Conservation (phyloP, 2,797 vertebrate species). For the Adrianichthys oophorus region DNA sequence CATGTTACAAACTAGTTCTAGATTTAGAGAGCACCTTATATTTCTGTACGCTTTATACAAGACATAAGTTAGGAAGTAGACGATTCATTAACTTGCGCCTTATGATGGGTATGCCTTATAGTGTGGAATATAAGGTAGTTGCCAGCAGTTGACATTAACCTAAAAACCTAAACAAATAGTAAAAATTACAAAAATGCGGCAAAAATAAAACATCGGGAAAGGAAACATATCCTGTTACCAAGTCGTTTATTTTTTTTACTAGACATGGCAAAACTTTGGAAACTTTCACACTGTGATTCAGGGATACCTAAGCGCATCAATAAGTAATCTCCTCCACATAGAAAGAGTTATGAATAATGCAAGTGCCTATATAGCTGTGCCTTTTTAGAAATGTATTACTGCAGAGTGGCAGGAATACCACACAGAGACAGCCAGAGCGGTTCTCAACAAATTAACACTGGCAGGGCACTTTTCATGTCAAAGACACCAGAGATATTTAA, state of each 20-base stretch:
- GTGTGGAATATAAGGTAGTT: too few relatives aligned
- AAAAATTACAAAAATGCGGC: too few relatives aligned
- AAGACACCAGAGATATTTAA: conserved; percentile 49
- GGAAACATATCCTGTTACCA: not conserved
- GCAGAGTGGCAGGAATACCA: conserved; percentile 29
- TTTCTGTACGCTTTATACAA: too few relatives aligned
- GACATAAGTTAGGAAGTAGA: too few relatives aligned
- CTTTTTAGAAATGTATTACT: conserved; percentile 45
- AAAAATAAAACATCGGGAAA: too few relatives aligned
- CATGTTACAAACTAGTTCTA: too few relatives aligned
- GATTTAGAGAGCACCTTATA: too few relatives aligned
- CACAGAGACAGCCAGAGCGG: conserved; percentile 30
- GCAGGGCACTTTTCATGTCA: conserved; percentile 46
- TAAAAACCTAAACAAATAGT: too few relatives aligned
- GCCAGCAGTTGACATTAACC: too few relatives aligned
- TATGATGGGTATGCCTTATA: too few relatives aligned
- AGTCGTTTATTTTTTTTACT: conserved; percentile 7
- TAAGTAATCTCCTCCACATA: conserved; percentile 51
- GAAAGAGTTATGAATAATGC: conserved; percentile 63
- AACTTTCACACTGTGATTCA: conserved; percentile 41
- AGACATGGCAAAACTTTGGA: conserved; percentile 24
- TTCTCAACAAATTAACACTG: conserved; percentile 51
- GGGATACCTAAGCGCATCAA: conserved; percentile 55
- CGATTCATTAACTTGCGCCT: too few relatives aligned
- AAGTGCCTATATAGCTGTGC: conserved; percentile 37